Base-by-base conservation (phyloP, 2,113 vertebrate species). In the Leiothrix lutea region DNA sequence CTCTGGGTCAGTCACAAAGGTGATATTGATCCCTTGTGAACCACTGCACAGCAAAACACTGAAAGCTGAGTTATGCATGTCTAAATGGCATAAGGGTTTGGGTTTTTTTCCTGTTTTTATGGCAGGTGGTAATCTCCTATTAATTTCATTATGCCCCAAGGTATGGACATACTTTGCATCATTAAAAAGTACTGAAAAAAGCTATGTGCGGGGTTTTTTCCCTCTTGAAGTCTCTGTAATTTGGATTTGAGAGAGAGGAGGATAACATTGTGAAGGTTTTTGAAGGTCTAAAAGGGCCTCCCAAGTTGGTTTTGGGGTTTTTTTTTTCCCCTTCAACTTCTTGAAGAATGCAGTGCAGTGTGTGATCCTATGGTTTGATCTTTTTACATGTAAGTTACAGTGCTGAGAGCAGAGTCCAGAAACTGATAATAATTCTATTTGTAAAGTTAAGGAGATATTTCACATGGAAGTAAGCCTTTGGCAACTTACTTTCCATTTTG, bases 31-130 rank as follows among this genome's bases (percentile, higher is more conserved):
- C 11, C 22, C 14, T 61, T 35, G 7, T 66, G 42, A 90, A 14
- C 7, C 8, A 51, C 36, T 44, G 28, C 25, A 24, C 8, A 58
- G 42, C 42, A 31, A 44, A 82, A 31, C 5, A 19, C 22, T 48
- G 35, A 36, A 33, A 83, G 3, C 13, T 28, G 44, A 86, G 38
- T 33, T 73, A 13, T 0, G 0, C 6, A 48, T 74, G 62, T 79
- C 29, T 62, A 58, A 57, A n/a, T 71, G 15, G 18, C 47, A 24
- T 48, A n/a, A 74, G 10, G 4, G 14, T 36, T 51, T 65, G 29
- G 5, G 5, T 40, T 36, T 14, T 14, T 24, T 53, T 14, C 6
- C 33, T 40, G 14, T 40, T 92, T 86, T 80, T 62, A 18, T 58
- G 35, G 8, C 38, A 87, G 16, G 6, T 61, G 19, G 22, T 77